Conservation (phyloP, 2,113 vertebrate genomes). For the Nymphicus hollandicus region DNA sequence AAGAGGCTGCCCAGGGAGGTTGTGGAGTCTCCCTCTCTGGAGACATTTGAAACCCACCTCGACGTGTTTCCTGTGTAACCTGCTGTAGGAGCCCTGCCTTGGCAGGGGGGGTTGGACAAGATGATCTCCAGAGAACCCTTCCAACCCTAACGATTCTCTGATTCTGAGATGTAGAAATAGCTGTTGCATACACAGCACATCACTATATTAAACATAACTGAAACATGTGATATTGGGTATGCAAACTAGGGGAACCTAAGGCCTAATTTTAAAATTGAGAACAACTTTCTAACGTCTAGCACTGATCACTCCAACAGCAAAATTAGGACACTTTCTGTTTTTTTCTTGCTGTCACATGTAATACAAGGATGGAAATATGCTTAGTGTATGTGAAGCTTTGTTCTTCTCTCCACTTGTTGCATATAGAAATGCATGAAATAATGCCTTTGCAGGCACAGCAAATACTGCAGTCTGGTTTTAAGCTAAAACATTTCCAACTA, state of each 20-base stretch:
- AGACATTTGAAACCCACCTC: background rate
- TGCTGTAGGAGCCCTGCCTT: background rate
- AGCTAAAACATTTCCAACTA: background rate
- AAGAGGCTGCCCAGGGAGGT: background rate
- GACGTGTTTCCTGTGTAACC: background rate
- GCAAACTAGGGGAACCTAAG: background rate
- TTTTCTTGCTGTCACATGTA: background rate
- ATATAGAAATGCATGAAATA: background rate
- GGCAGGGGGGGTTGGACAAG: no score
- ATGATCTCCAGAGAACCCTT: background rate
- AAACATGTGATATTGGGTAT: background rate
- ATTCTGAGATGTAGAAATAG: background rate
- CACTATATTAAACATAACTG: background rate
- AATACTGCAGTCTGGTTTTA: background rate
- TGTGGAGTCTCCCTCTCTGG: background rate
- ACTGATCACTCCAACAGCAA: background rate
- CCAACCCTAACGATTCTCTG: background rate
- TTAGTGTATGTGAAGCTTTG: background rate
- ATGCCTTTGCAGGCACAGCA: background rate
- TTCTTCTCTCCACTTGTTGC: background rate
- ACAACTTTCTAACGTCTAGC: background rate
- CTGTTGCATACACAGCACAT: background rate
- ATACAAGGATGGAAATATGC: background rate
- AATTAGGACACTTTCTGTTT: background rate
- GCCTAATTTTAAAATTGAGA: background rate